phyloP scores from a whole-genome alignment of 2,113 vertebrate genomes.

The Ptyas mucosa region DNA sequence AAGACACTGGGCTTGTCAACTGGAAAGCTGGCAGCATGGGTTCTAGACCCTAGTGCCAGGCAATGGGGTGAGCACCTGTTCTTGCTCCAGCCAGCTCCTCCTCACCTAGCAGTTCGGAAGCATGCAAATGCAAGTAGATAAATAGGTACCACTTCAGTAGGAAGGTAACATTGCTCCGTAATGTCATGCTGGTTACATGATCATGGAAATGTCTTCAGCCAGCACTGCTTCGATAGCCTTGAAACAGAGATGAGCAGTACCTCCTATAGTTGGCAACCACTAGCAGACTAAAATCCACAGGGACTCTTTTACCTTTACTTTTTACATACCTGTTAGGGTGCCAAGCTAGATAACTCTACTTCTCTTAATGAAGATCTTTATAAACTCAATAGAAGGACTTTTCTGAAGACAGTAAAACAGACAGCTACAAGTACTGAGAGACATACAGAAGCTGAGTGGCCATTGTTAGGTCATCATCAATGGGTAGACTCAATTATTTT shows the following conservation, averaged over 20 bases:
- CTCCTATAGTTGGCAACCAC: not conserved
- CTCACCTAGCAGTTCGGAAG: not conserved
- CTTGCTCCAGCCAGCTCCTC: not conserved
- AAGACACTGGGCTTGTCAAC: not conserved
- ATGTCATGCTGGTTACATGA: not conserved
- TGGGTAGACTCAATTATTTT: not conserved
- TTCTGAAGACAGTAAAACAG: not conserved
- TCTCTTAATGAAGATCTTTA: not conserved
- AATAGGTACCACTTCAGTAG: not conserved
- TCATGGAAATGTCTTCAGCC: not conserved
- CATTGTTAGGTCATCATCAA: not conserved
- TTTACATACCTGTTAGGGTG: not conserved
- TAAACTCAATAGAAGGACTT: not conserved
- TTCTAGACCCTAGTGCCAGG: not conserved
- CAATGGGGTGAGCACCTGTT: not conserved
- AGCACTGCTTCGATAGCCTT: not conserved
- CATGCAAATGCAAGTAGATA: not conserved
- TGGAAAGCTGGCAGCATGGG: not conserved
- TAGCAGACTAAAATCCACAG: not conserved
- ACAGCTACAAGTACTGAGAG: not conserved
- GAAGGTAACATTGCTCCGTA: too few relatives aligned
- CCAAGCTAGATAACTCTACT: not conserved
- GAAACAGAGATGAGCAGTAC: not conserved
- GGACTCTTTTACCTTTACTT: not conserved
- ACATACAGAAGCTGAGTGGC: not conserved